Base-by-base conservation (phyloP, 2,888 invertebrate species). In the Anoplius nigerrimus region DNA sequence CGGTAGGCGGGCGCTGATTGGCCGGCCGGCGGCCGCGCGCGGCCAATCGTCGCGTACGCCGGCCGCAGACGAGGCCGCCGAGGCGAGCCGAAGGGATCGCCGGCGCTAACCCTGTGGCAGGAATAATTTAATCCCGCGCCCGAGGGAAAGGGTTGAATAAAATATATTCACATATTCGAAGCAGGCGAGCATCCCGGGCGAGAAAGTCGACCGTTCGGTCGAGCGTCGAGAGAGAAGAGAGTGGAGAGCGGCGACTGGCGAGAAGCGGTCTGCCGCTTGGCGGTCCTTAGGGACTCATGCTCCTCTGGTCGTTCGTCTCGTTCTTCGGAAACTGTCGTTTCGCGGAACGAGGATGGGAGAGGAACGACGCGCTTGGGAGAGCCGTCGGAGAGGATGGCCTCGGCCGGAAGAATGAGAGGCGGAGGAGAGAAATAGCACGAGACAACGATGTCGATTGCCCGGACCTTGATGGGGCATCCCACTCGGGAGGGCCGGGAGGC, bases 151-250 rank as follows among this genome's bases (percentile, higher is more conserved):
- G 88, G 87, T 88, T 88, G 88, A 88, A 88, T 88, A 88, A 88
- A 88, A 88, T 88, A 88, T 88, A 88, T 88, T 88, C 88, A 88
- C 88, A 88, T 88, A 88, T 88, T 88, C 87, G 84, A 81, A 87
- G 72, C 85, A 88, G 88, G 88, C 79, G 70, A 78, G 63, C 80
- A 88, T 85, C 80, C 69, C 27, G 20, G 20, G 51, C 48, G 72
- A 87, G 87, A 72, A 86, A 82, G 87, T 67, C 66, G 43, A 59
- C 21, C 58, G 60, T 27, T 0, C 3, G 54, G 24, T 20, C 43
- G 55, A n/a, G n/a, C n/a, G n/a, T n/a, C n/a, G n/a, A n/a, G n/a
- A n/a, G n/a, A n/a, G n/a, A 13, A 2, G 34, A 34, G 34, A 34
- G 11, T 6, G 11, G 34, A 34, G 34, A n/a, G 69, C 24, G 16